Conservation (phyloP, 2,888 invertebrate genomes). For the Tupiocoris notatus region DNA sequence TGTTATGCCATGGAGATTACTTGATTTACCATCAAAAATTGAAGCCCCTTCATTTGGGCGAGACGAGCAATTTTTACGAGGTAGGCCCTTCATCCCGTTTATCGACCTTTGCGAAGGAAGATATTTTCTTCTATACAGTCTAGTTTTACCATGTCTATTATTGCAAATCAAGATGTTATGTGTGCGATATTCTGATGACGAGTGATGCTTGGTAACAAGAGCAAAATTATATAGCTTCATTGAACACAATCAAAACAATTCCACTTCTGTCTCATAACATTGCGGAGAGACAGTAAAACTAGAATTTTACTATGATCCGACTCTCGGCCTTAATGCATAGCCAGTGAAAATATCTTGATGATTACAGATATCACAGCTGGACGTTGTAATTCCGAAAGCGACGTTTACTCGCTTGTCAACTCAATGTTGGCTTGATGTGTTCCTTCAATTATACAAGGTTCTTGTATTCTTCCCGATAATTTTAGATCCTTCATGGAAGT, state of each 20-base stretch:
- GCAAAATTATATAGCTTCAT: too few relatives aligned
- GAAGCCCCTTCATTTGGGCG: slow-evolving; percentile 6
- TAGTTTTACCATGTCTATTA: neutral
- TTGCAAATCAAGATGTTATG: neutral
- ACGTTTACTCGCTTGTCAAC: slow-evolving; percentile 52
- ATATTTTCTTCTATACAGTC: neutral
- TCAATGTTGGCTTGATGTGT: slow-evolving; percentile 63
- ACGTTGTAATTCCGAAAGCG: slow-evolving; percentile 34
- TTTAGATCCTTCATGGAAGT: neutral
- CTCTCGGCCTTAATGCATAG: too few relatives aligned
- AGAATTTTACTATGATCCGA: too few relatives aligned
- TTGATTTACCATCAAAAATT: slow-evolving; percentile 36
- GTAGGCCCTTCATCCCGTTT: slow-evolving; percentile 6
- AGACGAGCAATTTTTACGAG: neutral
- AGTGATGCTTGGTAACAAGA: neutral
- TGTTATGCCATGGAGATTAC: slow-evolving; percentile 56
- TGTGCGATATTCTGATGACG: neutral
- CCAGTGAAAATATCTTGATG: neutral
- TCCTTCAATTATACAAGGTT: slow-evolving; percentile 62
- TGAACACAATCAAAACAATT: too few relatives aligned
- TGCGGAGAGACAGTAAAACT: too few relatives aligned
- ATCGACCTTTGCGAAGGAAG: neutral
- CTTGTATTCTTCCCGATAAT: slow-evolving; percentile 27
- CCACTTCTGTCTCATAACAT: too few relatives aligned
- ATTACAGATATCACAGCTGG: slow-evolving; percentile 29